Evolutionary conservation across 1,140 invertebrate species (phyloP).

Genomic region (Charaxes varanes): DNA sequence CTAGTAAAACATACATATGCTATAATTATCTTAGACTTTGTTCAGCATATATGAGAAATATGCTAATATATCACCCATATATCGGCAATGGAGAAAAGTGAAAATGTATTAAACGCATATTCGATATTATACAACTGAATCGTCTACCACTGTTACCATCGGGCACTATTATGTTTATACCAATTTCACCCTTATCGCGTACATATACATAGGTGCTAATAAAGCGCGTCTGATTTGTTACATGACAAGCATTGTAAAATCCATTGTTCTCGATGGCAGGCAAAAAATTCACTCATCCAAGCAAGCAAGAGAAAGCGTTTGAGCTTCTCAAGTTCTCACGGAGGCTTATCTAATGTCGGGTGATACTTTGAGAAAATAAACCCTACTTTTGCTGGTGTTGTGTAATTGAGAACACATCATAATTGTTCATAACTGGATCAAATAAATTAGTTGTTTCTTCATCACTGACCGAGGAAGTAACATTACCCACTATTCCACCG

Average conservation of each 20-base stretch:
- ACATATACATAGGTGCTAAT: not conserved
- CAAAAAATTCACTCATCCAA: constrained; percentile 36
- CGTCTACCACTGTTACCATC: not conserved
- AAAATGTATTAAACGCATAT: constrained; percentile 28
- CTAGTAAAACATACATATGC: too few species aligned
- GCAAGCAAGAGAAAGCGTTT: constrained; percentile 35
- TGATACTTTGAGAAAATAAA: constrained; percentile 32
- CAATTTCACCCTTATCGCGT: not conserved
- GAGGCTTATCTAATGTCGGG: constrained; percentile 30
- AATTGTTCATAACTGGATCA: too few species aligned
- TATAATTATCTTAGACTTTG: not conserved
- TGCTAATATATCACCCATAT: constrained; percentile 14
- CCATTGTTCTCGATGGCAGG: constrained; percentile 30
- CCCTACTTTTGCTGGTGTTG: constrained; percentile 14
- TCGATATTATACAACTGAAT: constrained; percentile 24
- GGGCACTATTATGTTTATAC: too few species aligned
- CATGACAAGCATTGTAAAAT: constrained; percentile 12
- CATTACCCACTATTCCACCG: too few species aligned
- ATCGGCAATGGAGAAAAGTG: constrained; percentile 26
- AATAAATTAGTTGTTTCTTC: too few species aligned
- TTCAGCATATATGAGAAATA: constrained; percentile 4
- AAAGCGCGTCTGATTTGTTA: constrained; percentile 7
- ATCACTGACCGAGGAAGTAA: too few species aligned
- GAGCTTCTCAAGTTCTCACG: constrained; percentile 40
- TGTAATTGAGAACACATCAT: constrained; percentile 23